Evolutionary conservation across 2,113 vertebrate genomes (phyloP), one percentile per base, ranked within the genome.

Genomic region (Chaetorhynchus papuensis): DNA sequence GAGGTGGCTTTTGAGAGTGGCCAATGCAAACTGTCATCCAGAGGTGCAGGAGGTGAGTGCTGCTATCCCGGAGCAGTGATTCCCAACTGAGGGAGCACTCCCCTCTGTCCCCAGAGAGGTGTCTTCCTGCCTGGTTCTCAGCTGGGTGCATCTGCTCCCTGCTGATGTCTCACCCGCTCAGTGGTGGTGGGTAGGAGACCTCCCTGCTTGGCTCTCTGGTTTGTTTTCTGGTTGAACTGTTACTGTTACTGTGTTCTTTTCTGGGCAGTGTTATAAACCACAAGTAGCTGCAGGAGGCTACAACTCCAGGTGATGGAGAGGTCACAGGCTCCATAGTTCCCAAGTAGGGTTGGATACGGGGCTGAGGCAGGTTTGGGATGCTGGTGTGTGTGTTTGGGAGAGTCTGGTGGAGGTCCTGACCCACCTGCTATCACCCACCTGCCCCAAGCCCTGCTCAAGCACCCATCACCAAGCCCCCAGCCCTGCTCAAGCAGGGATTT

Each of bases 391-490:
- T 4, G 0, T 85, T 83, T 59, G 45, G 53, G 35, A 75, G 28
- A 17, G 20, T 75, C 37, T 89, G 28, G 12, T 28, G 53, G 78
- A 63, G 52, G 28, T 83, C 24, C n/a, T 1, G 2, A 60, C 30
- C 44, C 28, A 31, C 6, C 28, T 90, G 27, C 41, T 63, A 2
- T 65, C 5, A 12, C 19, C 27, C n/a, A 31, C 7, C 5, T 23
- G 2, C 12, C 39, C 7, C 15, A 42, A 7, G 17, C 11, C 10
- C 9, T 0, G 1, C 28, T n/a, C n/a, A n/a, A 7, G 44, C 50
- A 54, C 39, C 24, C 30, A 13, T 54, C 45, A 23, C 39, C 17
- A 35, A 69, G 27, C 31, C 24, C 53, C 39, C 39, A 83, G 17
- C 15, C 18, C n/a, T 68, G 53, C 50, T 57, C 1, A 3, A 21